Evolutionary conservation across 2,113 vertebrate genomes (phyloP).

Genomic region (Lipotes vexillifer): DNA sequence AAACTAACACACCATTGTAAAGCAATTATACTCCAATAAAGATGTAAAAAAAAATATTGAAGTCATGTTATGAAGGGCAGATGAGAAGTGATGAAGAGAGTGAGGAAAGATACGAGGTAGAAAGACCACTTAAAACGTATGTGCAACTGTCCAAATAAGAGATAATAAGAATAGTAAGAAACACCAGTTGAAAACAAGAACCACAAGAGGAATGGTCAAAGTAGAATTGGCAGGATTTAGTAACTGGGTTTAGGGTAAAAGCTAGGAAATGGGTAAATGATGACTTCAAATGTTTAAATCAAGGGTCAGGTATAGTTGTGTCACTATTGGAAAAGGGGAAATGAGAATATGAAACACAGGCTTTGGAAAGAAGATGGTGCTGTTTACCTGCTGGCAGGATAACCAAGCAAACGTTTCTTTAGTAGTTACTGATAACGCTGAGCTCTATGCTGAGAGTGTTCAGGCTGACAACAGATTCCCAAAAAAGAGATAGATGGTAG

Average conservation of each 20-base stretch:
- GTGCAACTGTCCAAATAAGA: background rate
- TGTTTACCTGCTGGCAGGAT: background rate
- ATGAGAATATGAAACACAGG: background rate
- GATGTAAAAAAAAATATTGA: background rate
- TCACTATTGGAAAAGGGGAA: background rate
- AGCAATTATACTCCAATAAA: too few relatives aligned
- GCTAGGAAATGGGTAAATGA: background rate
- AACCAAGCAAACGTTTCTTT: background rate
- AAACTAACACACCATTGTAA: too few relatives aligned
- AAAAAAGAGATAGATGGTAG: background rate
- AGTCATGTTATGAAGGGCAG: background rate
- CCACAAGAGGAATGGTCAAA: background rate
- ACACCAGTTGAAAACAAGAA: background rate
- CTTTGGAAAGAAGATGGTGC: background rate
- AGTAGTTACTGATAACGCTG: background rate
- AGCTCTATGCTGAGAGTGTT: background rate
- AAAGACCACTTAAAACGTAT: background rate
- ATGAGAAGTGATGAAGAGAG: background rate
- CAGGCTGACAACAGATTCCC: background rate
- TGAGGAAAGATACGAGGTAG: background rate
- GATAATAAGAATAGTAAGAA: background rate
- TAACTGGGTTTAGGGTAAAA: background rate
- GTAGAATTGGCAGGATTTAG: background rate
- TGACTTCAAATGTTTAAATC: background rate
- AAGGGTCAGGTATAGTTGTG: background rate